Evolutionary conservation across 2,888 invertebrate species (phyloP), one percentile per base, ranked within the genome.

Genomic region (Limulus polyphemus): DNA sequence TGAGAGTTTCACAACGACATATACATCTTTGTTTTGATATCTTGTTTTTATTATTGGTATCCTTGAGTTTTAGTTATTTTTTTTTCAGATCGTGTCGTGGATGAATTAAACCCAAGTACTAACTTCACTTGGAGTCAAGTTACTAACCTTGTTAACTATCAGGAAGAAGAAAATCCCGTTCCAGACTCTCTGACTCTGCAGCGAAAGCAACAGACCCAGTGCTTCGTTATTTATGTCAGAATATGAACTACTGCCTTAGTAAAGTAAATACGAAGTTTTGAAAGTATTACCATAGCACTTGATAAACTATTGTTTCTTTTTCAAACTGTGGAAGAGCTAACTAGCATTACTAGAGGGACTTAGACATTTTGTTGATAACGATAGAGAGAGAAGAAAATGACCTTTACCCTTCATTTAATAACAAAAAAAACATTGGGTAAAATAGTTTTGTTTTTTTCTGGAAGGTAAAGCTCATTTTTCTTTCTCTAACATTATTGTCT

Each of bases 101-200:
- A 99, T 78, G 98, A 99, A 75, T 88, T 95, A 73, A 94, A 97
- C 77, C 95, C 97, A 0, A 94, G 98, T 74, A 93, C 94, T 56
- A 76, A 78, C 62, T 76, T 81, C 59, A 77, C 77, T 1, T 73
- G 73, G 59, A 74, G 76, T 59, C 79, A 81, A 65, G 74, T 80
- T 12, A 76, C 76, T 57, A 74, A 74, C 79, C 71, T 97, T 46
- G 88, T 94, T 72, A 90, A 90, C 78, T 90, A 92, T 73, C 90
- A 92, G 75, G 90, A 90, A 73, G 84, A 88, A 74, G 91, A 77
- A 65, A 70, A 71, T 46, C 87, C 86, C 69, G 80, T 83, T 11
- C 70, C 85, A 75, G 89, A 90, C 75, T 88, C 70, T 82, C 84
- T 0, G 81, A 83, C 64, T 78, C 81, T 56, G 56, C 62, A n/a